Conservation (phyloP, 2,113 vertebrate species). For the Eretmochelys imbricata region DNA sequence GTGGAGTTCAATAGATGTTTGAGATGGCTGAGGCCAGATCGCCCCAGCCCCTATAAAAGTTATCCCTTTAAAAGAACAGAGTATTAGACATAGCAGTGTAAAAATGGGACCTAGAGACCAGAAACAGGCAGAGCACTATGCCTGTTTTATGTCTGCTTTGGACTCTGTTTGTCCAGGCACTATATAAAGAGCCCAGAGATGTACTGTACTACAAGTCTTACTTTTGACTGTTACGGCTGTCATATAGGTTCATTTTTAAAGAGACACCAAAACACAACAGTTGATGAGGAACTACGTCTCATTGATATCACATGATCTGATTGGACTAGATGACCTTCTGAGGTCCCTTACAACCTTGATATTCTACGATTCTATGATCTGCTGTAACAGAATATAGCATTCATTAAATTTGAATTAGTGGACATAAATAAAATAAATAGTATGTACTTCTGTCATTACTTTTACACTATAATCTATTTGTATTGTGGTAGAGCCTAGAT, state of each 20-base stretch:
- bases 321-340: no score
- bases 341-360: no score
- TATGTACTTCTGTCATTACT: not conserved
- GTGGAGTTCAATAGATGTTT: slow-evolving; percentile 67
- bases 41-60: slow-evolving; percentile 74
- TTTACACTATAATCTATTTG: not conserved
- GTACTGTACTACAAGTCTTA: not conserved
- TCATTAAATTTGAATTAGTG: slow-evolving; percentile 35
- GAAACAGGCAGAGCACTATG: slow-evolving; percentile 68
- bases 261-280: slow-evolving; percentile 36
- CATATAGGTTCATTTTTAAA: slow-evolving; percentile 1
- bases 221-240: slow-evolving; percentile 39
- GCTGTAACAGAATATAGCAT: not conserved
- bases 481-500: not conserved
- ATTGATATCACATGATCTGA: not conserved
- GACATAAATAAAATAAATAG: not conserved
- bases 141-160: slow-evolving; percentile 75
- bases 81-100: slow-evolving; percentile 72
- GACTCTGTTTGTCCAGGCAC: slow-evolving; percentile 58
- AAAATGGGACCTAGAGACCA: slow-evolving; percentile 75
- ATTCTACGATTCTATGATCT: not conserved
- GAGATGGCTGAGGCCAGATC: slow-evolving; percentile 63
- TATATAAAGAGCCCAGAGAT: slow-evolving; percentile 53
- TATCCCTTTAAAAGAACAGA: slow-evolving; percentile 72
- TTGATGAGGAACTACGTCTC: slow-evolving; percentile 25